phyloP scores from a whole-genome alignment of 1,140 invertebrate species.

The Drosophila baimaii region DNA sequence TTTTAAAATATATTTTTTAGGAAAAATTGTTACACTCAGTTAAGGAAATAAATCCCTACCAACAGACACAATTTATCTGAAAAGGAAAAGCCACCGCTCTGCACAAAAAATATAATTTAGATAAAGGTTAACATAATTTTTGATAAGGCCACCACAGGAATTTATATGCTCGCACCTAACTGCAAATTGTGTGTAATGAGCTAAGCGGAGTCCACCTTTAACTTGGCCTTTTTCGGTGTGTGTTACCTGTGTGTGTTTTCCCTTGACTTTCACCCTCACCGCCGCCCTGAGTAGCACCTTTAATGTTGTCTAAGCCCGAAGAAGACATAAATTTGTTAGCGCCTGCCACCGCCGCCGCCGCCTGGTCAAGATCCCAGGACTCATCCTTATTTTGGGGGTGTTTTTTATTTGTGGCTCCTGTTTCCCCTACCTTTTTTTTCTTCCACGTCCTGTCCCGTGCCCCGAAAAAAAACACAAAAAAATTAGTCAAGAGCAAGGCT shows the following conservation, averaged over 20 bases:
- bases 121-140: conserved; percentile 74
- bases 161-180: conserved; percentile 83
- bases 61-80: conserved; percentile 32
- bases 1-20: not conserved
- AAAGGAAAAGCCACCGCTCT: conserved; percentile 2
- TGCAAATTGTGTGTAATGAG: conserved; percentile 83
- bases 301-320: conserved; percentile 68
- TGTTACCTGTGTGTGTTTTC: conserved; percentile 21
- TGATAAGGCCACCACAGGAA: conserved; percentile 63
- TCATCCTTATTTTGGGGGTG: conserved; percentile 49
- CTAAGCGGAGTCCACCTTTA: conserved; percentile 70
- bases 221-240: conserved; percentile 18
- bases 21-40: not conserved
- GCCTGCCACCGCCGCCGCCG: conserved; percentile 62
- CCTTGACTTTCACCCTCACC: conserved; percentile 30
- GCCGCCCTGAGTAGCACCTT: conserved; percentile 73
- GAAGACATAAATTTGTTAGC: conserved; percentile 83
- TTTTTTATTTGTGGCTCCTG: conserved; percentile 43
- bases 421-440: no score
- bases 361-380: conserved; percentile 63
- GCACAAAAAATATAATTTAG: conserved; percentile 68
- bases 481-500: conserved; percentile 56
- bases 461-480: conserved; percentile 45
- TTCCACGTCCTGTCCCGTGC: conserved; percentile 52
- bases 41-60: conserved; percentile 9